Evolutionary conservation across 2,888 invertebrate species (phyloP), one percentile per base, ranked within the genome.

Genomic region (Eucera pruinosa): DNA sequence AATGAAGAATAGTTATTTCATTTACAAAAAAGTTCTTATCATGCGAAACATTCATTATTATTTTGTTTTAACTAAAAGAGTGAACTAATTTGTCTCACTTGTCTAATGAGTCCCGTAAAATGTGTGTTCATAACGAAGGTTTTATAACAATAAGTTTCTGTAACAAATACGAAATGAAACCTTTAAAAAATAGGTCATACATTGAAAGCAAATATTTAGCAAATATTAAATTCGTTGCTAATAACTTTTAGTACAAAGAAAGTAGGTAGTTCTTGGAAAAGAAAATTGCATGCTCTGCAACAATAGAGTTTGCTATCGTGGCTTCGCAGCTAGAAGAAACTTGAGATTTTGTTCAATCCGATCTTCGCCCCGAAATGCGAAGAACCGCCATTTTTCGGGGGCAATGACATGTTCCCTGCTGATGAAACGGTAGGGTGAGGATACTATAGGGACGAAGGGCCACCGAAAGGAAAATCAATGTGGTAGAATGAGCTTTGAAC

Each of bases 381-480:
- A 65, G 60, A 64, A 66, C 66, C 76, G 81, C 73, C 81, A 82
- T 87, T 89, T 88, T 86, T 84, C 78, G 85, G 76, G 83, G 85
- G 82, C 88, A 88, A 86, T 83, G 86, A 86, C 86, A 86, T 74
- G 83, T 83, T 84, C 81, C 79, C 67, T 66, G 67, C 64, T 80
- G 84, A 82, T 77, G 84, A 66, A 78, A 85, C 77, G 82, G 81
- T 80, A 80, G 84, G 83, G 84, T 73, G 79, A 71, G 85, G 74
- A 78, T 76, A 73, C 80, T 74, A 72, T 50, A 64, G 85, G 69
- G 66, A 81, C 80, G 82, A 81, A 82, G 84, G 87, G 85, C 85
- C 83, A 82, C 86, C 85, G 87, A 89, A 90, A 89, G 88, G 88
- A 90, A 90, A 90, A 90, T 90, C 90, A 90, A 90, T 90, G 90